phyloP scores from a whole-genome alignment of 2,888 invertebrate genomes.

The Acanthosepion pharaonis region DNA sequence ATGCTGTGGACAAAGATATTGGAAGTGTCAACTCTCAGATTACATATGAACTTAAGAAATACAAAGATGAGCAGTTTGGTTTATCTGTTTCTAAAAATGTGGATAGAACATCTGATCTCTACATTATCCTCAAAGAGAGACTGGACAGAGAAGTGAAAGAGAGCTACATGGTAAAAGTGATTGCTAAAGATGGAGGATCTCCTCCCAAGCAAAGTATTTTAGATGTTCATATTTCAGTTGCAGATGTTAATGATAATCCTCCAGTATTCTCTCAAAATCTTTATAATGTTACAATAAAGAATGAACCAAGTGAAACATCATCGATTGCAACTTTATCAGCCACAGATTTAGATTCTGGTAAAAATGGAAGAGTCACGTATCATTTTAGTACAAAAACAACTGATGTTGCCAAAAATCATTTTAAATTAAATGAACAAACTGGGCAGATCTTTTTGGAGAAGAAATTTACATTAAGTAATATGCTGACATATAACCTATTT shows the following conservation, averaged over 20 bases:
- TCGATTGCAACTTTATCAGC: background rate
- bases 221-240: background rate
- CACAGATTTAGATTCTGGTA: background rate
- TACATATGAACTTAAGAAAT: background rate
- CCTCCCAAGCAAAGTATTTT: background rate
- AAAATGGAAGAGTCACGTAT: slow-evolving; percentile 12
- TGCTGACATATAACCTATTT: background rate
- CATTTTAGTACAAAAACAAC: slow-evolving; percentile 12
- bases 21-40: background rate
- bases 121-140: background rate
- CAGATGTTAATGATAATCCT: background rate
- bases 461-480: background rate
- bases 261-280: background rate
- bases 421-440: background rate
- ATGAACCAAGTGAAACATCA: background rate
- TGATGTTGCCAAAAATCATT: background rate
- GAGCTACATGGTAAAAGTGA: background rate
- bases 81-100: background rate
- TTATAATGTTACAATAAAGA: background rate
- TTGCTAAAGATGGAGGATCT: background rate
- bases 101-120: background rate
- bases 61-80: background rate
- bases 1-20: background rate
- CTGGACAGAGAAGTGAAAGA: background rate
- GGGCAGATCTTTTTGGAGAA: background rate